These are phyloP conservation scores for Zeuzera pyrina DNA, from an alignment of 2,888 invertebrate genomes.

Conservation along the genomic window DNA sequence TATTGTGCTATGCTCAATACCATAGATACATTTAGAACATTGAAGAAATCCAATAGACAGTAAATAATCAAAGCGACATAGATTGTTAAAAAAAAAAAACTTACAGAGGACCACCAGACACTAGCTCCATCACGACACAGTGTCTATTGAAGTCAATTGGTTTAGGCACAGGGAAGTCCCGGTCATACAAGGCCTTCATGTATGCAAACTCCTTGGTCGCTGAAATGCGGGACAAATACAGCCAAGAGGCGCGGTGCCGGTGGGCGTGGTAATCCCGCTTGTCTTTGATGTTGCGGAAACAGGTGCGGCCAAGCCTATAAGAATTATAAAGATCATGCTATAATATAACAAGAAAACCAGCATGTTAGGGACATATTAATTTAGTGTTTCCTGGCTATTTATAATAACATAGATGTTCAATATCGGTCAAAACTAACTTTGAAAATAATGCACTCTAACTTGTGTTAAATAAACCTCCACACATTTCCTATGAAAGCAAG, in stretches of 20 bases:
- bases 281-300: conserved; percentile 95
- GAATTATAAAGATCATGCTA: background rate
- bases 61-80: too few relatives aligned
- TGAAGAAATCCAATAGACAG: too few relatives aligned
- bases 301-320: conserved; percentile 90
- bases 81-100: conserved; percentile 34
- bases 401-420: too few relatives aligned
- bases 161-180: conserved; percentile 95
- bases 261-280: conserved; percentile 98
- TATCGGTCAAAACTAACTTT: too few relatives aligned
- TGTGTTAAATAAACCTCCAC: too few relatives aligned
- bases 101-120: conserved; percentile 86
- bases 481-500: too few relatives aligned
- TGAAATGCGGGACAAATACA: conserved; percentile 96
- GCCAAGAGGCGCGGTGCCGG: conserved; percentile 92
- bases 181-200: conserved; percentile 92
- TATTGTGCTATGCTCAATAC: too few relatives aligned
- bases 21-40: too few relatives aligned
- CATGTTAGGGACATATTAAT: too few relatives aligned
- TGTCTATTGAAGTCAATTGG: conserved; percentile 96
- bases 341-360: too few relatives aligned
- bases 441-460: too few relatives aligned
- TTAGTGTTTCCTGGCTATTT: too few relatives aligned
- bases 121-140: conserved; percentile 96
- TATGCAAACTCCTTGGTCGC: conserved; percentile 98